Evolutionary conservation across 2,113 vertebrate genomes (phyloP), one percentile per base, ranked within the genome.

Genomic region (Cnemophilus loriae): DNA sequence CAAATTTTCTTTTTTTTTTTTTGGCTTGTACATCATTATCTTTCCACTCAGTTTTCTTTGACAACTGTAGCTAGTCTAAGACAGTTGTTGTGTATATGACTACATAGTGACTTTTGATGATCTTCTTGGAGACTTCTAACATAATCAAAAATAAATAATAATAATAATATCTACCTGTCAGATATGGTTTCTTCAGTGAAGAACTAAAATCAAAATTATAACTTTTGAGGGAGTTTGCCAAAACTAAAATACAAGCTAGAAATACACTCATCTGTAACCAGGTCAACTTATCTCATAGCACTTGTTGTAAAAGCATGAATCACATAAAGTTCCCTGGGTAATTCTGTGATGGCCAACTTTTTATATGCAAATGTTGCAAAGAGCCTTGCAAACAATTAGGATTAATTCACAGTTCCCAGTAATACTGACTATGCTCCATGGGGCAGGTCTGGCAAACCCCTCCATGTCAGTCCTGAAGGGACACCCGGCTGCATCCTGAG

Each of bases 241-340:
- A 89, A 94, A 92, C 20, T 37, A 49, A 81, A 87, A 46, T 30
- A 84, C 81, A 93, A 84, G 56, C 42, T 52, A 55, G 68, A 86
- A 85, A 87, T 61, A 46, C 10, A 19, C 30, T 52, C 19, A 73
- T 73, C 74, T 70, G 59, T 71, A 91, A 91, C 76, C 76, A 84
- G 52, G 60, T 75, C 69, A 82, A 15, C 41, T 87, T 87, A 89
- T 39, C 60, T 95, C 80, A 70, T 30, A 68, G 49, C 49, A 68
- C 41, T 87, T 76, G 35, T 68, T 76, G 37, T 82, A 91, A 84
- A 87, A 91, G 49, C 23, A 89, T 60, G 44, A 93, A 87, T 87
- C 61, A 84, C 20, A 19, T 60, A 44, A 71, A 60, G 61, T 69
- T 92, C 65, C 61, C 65, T 87, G 68, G 60, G 52, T 44, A 78